A percentile compares a stretch with the other conserved stretches of the same genome.
phyloP scores from a whole-genome alignment of 2,888 invertebrate species.

The Lysandra coridon region DNA sequence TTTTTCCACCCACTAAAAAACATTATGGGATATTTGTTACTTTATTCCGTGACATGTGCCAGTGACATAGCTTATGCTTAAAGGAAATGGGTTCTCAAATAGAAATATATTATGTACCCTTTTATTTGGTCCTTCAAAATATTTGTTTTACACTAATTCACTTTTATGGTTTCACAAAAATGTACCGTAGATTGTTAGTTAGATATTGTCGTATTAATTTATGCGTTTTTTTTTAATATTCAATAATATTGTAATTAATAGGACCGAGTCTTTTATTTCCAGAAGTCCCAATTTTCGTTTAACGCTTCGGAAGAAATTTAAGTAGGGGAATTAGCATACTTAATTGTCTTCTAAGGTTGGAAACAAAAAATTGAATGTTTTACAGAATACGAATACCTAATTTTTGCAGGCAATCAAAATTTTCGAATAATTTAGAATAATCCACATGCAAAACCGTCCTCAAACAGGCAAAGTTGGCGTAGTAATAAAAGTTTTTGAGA shows the following conservation, averaged over 20 bases:
- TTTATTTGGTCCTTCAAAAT: conserved; percentile 16
- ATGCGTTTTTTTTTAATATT: background rate
- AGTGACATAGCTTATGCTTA: conserved; percentile 29
- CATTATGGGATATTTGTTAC: conserved; percentile 34
- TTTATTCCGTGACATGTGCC: conserved; percentile 32
- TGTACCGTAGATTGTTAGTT: background rate
- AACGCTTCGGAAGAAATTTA: conserved; percentile 17
- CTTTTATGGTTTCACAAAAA: background rate
- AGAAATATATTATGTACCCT: conserved; percentile 26
- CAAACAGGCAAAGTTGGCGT: conserved; percentile 54
- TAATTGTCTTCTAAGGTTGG: conserved; percentile 70
- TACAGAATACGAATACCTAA: conserved; percentile 58
- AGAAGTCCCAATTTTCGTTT: background rate
- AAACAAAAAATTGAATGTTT: conserved; percentile 65
- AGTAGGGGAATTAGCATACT: conserved; percentile 72
- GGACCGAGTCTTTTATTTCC: background rate
- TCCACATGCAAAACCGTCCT: conserved; percentile 62
- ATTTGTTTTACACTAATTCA: background rate
- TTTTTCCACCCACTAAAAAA: conserved; percentile 46
- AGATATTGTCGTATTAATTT: background rate
- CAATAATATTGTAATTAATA: conserved; percentile 6
- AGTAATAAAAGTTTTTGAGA: conserved; percentile 58
- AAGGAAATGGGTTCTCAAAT: conserved; percentile 29
- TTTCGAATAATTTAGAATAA: conserved; percentile 66
- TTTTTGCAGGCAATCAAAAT: conserved; percentile 72